phyloP scores from a whole-genome alignment of 2,797 vertebrate genomes.

The Hydrocynus forskahlii region DNA sequence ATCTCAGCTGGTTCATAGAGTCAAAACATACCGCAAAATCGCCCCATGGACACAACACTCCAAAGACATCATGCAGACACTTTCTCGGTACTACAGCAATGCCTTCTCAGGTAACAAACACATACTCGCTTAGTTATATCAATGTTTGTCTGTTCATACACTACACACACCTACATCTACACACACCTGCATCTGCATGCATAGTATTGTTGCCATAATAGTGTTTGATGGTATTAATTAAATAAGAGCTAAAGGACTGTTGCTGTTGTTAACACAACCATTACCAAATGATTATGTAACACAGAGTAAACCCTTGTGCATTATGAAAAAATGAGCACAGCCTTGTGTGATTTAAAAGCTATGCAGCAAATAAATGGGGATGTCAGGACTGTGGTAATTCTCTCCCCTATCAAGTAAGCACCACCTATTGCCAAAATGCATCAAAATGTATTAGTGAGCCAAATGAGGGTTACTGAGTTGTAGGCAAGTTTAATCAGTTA shows the following conservation, averaged over 20 bases:
- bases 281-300: background rate
- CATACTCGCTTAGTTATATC: background rate
- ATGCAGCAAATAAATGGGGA: background rate
- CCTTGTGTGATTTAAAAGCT: background rate
- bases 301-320: background rate
- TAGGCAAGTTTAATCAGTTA: background rate
- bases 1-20: constrained; percentile 96
- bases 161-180: background rate
- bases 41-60: constrained; percentile 98
- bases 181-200: no score
- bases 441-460: background rate
- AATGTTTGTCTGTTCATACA: background rate
- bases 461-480: constrained; percentile 1
- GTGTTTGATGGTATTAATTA: background rate
- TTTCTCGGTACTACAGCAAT: constrained; percentile 97
- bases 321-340: background rate
- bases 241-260: no score
- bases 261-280: background rate
- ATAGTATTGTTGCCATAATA: background rate
- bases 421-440: background rate
- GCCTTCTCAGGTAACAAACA: constrained; percentile 89
- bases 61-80: constrained; percentile 98
- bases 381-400: background rate
- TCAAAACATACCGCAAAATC: constrained; percentile 98
- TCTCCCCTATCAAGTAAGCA: background rate